Conservation (phyloP, 1,140 invertebrate species). For the Gyrodactylus salaris region DNA sequence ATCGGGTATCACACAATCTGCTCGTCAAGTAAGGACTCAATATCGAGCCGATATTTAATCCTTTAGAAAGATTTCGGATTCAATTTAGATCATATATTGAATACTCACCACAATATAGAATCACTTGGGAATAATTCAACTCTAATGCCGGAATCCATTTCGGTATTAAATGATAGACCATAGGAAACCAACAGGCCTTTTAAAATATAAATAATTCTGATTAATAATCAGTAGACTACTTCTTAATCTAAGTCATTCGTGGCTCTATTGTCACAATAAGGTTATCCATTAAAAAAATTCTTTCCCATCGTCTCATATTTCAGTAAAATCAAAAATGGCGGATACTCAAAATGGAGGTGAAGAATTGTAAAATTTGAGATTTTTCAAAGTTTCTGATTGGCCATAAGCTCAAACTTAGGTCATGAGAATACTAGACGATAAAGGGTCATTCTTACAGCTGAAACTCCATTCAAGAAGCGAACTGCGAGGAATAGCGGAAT, state of each 20-base stretch:
- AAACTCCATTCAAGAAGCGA: not conserved
- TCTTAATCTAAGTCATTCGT: too few species aligned
- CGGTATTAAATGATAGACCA: not conserved
- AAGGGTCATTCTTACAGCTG: not conserved
- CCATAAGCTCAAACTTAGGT: too few species aligned
- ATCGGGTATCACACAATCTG: not conserved
- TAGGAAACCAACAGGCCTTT: not conserved
- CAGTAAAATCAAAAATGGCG: too few species aligned
- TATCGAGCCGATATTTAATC: not conserved
- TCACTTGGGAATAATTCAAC: not conserved
- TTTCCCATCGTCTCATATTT: too few species aligned
- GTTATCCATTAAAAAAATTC: too few species aligned
- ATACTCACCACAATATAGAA: not conserved
- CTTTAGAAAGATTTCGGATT: too few species aligned
- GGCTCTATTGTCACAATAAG: too few species aligned
- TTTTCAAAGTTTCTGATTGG: too few species aligned
- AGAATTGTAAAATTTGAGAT: too few species aligned
- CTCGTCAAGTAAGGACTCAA: not conserved
- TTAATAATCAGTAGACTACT: not conserved
- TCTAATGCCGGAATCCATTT: not conserved
- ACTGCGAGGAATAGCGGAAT: not conserved
- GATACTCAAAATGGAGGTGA: too few species aligned
- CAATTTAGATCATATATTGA: too few species aligned
- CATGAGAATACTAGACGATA: too few species aligned
- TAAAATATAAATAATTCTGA: not conserved